Evolutionary conservation across 2,888 invertebrate species (phyloP).

Genomic region (Hoplodrina ambigua): DNA sequence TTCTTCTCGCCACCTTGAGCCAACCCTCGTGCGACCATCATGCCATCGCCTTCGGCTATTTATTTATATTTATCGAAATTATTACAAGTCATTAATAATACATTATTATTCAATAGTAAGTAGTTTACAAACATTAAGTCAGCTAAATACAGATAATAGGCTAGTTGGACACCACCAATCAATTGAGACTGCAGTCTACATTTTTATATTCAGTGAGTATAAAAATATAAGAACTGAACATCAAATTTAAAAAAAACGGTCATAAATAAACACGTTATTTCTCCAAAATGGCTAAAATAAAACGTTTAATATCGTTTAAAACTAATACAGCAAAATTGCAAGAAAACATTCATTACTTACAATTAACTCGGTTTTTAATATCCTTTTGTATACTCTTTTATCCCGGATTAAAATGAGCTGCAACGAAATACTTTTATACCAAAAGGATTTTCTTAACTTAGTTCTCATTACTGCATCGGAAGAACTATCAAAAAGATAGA

Average conservation of each 20-base stretch:
- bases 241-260: background rate
- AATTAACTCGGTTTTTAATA: slow-evolving; percentile 38
- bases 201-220: too few species aligned
- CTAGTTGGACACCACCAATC: too few species aligned
- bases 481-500: slow-evolving; percentile 38
- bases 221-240: too few species aligned
- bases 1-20: too few species aligned
- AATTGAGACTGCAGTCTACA: too few species aligned
- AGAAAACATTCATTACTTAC: slow-evolving; percentile 34
- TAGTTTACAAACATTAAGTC: too few species aligned
- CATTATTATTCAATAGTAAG: too few species aligned
- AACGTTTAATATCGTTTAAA: background rate
- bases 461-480: slow-evolving; percentile 28
- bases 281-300: background rate
- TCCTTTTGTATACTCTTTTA: slow-evolving; percentile 16
- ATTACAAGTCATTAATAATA: too few species aligned
- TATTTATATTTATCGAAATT: too few species aligned
- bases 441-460: slow-evolving; percentile 28
- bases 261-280: background rate
- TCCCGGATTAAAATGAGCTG: slow-evolving; percentile 32
- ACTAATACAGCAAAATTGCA: slow-evolving; percentile 19
- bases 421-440: slow-evolving; percentile 33
- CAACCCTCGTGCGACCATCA: too few species aligned
- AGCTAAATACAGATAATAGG: too few species aligned
- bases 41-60: too few species aligned